Percentiles rank a stretch among this genome's conserved stretches.
These are phyloP conservation scores for Etheostoma nigrum DNA, from an alignment of 2,797 vertebrate species.

Conservation along the genomic window DNA sequence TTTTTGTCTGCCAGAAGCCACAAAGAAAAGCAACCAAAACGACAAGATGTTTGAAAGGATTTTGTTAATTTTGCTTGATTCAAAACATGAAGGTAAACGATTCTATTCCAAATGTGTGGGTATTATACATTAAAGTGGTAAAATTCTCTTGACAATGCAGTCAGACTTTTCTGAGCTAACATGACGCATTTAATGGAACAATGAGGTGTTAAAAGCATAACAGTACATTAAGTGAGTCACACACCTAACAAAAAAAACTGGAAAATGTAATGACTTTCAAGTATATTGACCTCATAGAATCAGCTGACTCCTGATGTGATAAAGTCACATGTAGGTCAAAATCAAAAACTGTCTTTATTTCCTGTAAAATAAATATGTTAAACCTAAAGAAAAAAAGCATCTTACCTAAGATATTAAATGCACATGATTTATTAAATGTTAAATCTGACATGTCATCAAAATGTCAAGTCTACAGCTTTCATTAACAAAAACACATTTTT, in stretches of 20 bases:
- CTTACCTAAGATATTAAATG: neutral
- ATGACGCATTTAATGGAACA: constrained; percentile 35
- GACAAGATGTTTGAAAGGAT: neutral
- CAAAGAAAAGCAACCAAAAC: constrained; percentile 6
- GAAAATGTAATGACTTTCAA: constrained; percentile 54
- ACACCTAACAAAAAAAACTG: constrained; percentile 41
- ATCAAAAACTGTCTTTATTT: neutral
- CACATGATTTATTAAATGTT: neutral
- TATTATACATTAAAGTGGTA: neutral
- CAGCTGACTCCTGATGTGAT: constrained; percentile 28
- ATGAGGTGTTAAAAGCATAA: constrained; percentile 49
- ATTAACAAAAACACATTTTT: neutral
- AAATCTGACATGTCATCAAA: neutral
- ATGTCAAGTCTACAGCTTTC: neutral
- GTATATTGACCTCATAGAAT: constrained; percentile 39
- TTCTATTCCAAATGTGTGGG: neutral
- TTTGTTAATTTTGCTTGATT: neutral
- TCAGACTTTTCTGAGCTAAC: constrained; percentile 6
- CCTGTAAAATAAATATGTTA: neutral
- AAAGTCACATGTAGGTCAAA: constrained; percentile 14
- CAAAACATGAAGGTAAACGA: neutral
- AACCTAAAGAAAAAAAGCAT: neutral
- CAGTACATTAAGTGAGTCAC: constrained; percentile 57
- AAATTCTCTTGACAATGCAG: neutral
- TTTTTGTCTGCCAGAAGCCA: constrained; percentile 11